These are phyloP conservation scores for Eupithecia subumbrata DNA, from an alignment of 2,888 invertebrate species.

Conservation along the genomic window DNA sequence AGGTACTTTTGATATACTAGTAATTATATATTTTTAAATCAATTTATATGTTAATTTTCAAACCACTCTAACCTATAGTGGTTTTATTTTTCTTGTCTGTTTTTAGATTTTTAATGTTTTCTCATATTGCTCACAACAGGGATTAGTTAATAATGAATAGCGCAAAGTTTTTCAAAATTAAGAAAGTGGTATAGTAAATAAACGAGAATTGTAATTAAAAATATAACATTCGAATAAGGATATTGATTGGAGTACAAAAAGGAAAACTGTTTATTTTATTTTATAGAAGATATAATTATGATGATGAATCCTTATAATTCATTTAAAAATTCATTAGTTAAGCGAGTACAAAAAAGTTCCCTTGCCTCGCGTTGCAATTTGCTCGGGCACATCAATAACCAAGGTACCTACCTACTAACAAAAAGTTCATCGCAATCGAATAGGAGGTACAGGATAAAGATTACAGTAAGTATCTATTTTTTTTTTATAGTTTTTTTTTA, in stretches of 20 bases:
- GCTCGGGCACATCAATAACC: background rate
- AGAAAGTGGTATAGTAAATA: background rate
- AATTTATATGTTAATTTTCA: background rate
- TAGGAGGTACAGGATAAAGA: background rate
- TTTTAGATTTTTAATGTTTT: background rate
- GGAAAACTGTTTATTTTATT: background rate
- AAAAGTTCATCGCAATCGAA: background rate
- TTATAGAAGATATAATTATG: background rate
- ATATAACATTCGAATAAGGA: background rate
- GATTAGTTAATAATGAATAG: background rate
- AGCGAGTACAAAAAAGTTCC: background rate
- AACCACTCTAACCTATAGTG: background rate
- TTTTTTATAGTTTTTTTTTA: background rate
- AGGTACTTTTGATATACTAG: background rate
- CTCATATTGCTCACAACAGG: background rate
- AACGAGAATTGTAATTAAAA: background rate
- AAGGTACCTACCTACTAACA: slow-evolving; percentile 2
- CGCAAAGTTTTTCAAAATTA: background rate
- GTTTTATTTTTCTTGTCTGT: background rate
- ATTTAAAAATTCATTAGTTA: background rate
- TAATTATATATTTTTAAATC: background rate
- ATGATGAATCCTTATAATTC: too few species aligned
- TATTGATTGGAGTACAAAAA: background rate
- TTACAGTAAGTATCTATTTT: background rate
- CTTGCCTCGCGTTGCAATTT: background rate